Percentiles rank a stretch among this genome's conserved stretches.
Evolutionary conservation across 92 coral and sea anemone species (phyloP).

Genomic region (Zoanthus sociatus): DNA sequence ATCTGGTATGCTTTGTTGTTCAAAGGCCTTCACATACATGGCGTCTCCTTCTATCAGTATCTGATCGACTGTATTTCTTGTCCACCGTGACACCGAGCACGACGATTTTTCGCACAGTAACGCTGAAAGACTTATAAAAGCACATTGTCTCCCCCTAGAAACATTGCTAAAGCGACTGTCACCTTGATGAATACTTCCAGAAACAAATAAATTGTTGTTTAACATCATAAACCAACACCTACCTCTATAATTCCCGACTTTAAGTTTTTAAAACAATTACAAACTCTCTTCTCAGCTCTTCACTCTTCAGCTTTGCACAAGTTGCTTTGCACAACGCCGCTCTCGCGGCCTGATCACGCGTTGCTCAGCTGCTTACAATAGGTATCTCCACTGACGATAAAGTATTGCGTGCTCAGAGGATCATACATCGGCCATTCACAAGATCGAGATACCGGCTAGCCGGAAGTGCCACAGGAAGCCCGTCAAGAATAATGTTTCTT

Average conservation of each 20-base stretch:
- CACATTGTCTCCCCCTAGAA: not conserved
- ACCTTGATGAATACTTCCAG: not conserved
- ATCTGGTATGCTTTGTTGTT: not conserved
- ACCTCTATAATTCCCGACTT: conserved; percentile 1
- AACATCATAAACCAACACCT: not conserved
- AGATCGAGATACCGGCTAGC: no score
- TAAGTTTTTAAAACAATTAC: not conserved
- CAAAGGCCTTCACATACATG: not conserved
- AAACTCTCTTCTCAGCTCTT: not conserved
- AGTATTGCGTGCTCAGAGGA: no score
- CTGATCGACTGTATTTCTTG: conserved; percentile 1
- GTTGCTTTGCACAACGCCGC: no score
- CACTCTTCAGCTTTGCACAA: conserved; percentile 23
- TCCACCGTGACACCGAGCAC: conserved; percentile 8
- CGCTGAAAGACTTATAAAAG: conserved; percentile 7
- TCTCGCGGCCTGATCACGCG: conserved; percentile 24
- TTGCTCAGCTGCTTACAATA: not conserved
- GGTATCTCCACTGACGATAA: no score
- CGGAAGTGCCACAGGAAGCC: no score
- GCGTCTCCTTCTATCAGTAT: not conserved
- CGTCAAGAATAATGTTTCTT: no score
- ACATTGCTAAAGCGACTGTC: conserved; percentile 9
- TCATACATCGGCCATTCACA: not conserved
- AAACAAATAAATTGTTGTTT: not conserved
- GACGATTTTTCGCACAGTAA: conserved; percentile 1